Conservation (phyloP, 2,888 invertebrate species). For the Arctia plantaginis region DNA sequence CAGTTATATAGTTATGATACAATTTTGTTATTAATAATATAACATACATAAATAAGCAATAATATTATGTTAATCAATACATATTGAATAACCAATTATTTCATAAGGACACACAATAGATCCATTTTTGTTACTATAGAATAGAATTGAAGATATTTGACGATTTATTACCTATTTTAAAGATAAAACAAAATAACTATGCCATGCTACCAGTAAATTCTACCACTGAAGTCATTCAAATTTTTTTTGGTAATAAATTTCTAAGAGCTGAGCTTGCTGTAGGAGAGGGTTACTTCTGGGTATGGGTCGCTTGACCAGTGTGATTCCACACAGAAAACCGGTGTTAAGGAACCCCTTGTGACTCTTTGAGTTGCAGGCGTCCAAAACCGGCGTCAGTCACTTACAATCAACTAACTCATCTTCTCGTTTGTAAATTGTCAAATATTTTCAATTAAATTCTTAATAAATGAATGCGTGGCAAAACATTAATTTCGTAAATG, state of each 20-base stretch:
- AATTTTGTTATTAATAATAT: constrained; percentile 49
- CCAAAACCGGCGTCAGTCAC: background rate
- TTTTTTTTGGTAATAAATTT: background rate
- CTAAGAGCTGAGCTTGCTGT: too few species aligned
- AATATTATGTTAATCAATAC: constrained; percentile 36
- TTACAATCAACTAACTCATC: background rate
- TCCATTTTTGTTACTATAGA: constrained; percentile 12
- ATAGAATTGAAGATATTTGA: constrained; percentile 11
- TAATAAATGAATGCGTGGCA: constrained; percentile 17
- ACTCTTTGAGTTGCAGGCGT: too few species aligned
- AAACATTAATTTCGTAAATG: constrained; percentile 54
- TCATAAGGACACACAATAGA: constrained; percentile 32
- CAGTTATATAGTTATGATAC: constrained; percentile 29
- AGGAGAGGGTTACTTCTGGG: background rate
- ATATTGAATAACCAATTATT: constrained; percentile 26
- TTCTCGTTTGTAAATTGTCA: background rate
- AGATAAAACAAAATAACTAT: too few species aligned
- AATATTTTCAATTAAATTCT: constrained; percentile 11
- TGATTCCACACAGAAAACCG: background rate
- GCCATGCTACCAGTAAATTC: background rate
- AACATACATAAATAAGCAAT: constrained; percentile 44
- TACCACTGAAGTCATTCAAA: background rate
- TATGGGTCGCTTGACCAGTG: too few species aligned
- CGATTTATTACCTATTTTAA: background rate
- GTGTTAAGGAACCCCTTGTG: too few species aligned